These are phyloP conservation scores for Nicator chloris DNA, from an alignment of 2,113 vertebrate species.

Conservation along the genomic window DNA sequence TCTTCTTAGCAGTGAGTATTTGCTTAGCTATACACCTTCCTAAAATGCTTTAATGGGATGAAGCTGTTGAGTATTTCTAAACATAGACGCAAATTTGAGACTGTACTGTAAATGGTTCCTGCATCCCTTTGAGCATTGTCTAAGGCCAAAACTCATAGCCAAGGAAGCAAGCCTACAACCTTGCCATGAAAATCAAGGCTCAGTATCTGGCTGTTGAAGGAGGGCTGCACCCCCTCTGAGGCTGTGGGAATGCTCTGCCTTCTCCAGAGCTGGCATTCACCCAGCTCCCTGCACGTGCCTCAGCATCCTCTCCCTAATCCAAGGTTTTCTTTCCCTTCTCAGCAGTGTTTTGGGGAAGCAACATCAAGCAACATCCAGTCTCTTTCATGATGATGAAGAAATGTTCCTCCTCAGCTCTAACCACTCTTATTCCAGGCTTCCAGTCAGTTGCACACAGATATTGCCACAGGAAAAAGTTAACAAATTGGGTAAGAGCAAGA, in stretches of 20 bases:
- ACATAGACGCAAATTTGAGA: background rate
- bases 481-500: background rate
- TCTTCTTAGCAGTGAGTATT: background rate
- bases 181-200: background rate
- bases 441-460: background rate
- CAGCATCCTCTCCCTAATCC: background rate
- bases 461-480: background rate
- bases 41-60: background rate
- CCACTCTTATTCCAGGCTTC: background rate
- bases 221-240: background rate
- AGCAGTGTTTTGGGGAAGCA: background rate
- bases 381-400: background rate
- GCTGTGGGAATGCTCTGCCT: background rate
- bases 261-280: background rate
- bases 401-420: background rate
- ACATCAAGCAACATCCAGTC: background rate
- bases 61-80: slow-evolving; percentile 2
- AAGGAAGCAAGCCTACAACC: background rate
- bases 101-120: background rate
- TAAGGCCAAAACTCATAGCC: background rate
- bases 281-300: background rate
- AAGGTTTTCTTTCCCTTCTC: background rate
- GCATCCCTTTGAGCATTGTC: background rate
- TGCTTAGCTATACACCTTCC: background rate
- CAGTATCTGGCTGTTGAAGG: background rate